Base-by-base conservation (phyloP, 2,797 vertebrate genomes). In the Melanotaenia trifasciata region DNA sequence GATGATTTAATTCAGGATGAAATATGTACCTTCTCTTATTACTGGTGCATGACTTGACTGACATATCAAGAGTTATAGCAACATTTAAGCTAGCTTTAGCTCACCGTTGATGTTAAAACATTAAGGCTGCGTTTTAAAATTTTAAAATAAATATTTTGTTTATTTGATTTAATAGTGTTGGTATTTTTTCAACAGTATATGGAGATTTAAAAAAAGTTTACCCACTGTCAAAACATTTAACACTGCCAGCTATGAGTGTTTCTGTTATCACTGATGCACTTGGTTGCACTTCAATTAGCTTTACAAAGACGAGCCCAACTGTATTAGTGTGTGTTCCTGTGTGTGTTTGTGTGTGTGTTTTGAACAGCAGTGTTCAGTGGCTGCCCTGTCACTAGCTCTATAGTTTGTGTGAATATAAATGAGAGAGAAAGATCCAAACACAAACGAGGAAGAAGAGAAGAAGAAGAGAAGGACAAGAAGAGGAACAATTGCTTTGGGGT, bases 401-500 rank as follows among this genome's bases (percentile, higher is more conserved):
- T 70, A 40, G 81, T 86, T 83, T 63, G 70, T 64, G 81, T 83
- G 90, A 92, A 92, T 92, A 81, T 85, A 86, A 92, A 93, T 89
- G 85, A 91, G 87, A 72, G 64, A 33, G 80, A 64, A 82, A 45
- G 66, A 64, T 74, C 36, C 8, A 28, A 70, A 76, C 76, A 78
- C 64, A 78, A 74, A 76, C 5, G 20, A 51, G 35, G 35, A 58
- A 53, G 40, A 69, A 30, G 51, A 70, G 58, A 74, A 56, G 70
- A 67, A 43, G 75, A 38, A 71, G 71, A 54, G 61, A 75, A 38
- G 65, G 56, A 51, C 0, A 30, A 77, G 73, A 78, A 62, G 75
- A 80, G 66, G 67, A 78, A 62, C 72, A 70, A 60, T 68, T 51
- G 78, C 79, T 81, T 28, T 5, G 5, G 77, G 65, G 57, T 68